Evolutionary conservation across 2,888 invertebrate genomes (phyloP).

Genomic region (Operophtera brumata): DNA sequence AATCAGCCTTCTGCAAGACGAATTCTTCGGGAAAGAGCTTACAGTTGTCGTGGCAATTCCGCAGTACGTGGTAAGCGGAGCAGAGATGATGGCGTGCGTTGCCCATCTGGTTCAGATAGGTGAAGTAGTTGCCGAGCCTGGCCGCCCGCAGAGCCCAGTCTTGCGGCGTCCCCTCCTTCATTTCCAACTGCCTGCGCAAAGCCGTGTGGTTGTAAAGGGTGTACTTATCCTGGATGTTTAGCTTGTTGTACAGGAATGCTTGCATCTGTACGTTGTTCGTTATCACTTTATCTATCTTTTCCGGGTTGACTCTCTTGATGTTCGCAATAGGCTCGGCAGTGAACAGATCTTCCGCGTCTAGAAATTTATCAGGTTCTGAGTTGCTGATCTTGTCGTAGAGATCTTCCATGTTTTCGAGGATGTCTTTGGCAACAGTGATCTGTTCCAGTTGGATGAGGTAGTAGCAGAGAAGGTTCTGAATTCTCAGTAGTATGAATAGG

Average conservation of each 20-base stretch:
- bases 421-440: slow-evolving; percentile 63
- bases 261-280: slow-evolving; percentile 83
- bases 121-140: slow-evolving; percentile 77
- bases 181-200: slow-evolving; percentile 78
- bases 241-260: slow-evolving; percentile 80
- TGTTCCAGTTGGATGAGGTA: slow-evolving; percentile 78
- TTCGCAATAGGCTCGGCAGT: slow-evolving; percentile 50
- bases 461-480: slow-evolving; percentile 81
- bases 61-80: slow-evolving; percentile 80
- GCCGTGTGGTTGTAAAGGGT: slow-evolving; percentile 79
- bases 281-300: slow-evolving; percentile 79
- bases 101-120: slow-evolving; percentile 60
- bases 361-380: slow-evolving; percentile 51
- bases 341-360: slow-evolving; percentile 81
- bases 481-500: slow-evolving; percentile 76
- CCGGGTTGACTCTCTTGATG: slow-evolving; percentile 62
- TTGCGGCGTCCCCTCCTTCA: slow-evolving; percentile 79
- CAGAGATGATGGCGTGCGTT: slow-evolving; percentile 84
- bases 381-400: slow-evolving; percentile 66
- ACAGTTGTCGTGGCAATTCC: slow-evolving; percentile 77
- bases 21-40: slow-evolving; percentile 71
- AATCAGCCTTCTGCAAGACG: slow-evolving; percentile 61
- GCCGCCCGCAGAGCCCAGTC: slow-evolving; percentile 80
- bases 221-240: slow-evolving; percentile 76
- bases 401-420: slow-evolving; percentile 74